Base-by-base conservation (phyloP, 1,140 invertebrate genomes). In the Ctenoplectra terminalis region DNA sequence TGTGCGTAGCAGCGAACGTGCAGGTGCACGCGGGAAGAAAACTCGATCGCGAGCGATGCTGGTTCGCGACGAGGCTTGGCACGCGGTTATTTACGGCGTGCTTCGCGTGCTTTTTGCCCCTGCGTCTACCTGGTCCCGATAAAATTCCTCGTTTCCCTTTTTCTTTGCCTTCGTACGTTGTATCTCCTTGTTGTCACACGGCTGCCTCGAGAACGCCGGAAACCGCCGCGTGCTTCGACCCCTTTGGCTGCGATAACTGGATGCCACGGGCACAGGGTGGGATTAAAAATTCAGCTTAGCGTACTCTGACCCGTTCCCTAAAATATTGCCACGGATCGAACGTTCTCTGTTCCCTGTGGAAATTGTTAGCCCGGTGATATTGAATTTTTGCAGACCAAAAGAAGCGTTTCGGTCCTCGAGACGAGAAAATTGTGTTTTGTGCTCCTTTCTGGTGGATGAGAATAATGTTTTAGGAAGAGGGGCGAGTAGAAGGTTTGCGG, bases 41-140 rank as follows among this genome's bases (percentile, higher is more conserved):
- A 67, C 54, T 76, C 73, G 69, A 86, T 77, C 46, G 79, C 67
- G 56, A 78, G 54, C 73, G 29, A 48, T 23, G 48, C 58, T 64
- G 34, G 7, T 34, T 48, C 66, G 56, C 13, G 26, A 29, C n/a
- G 31, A 75, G 64, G 26, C 67, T 73, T 61, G 31, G 34, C 66
- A 58, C 48, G 83, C 63, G 67, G 74, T 86, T 86, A 86, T 86
- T 86, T 86, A 86, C 73, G 85, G 69, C 74, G 84, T 70, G 74
- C 61, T 34, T 85, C 60, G 79, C 79, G 72, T 77, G 79, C 84
- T 82, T 86, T 80, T 86, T 76, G 40, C 69, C 52, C 61, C 31
- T 69, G 61, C 37, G 67, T 72, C 50, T 56, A 82, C 56, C 78
- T 48, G 17, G 50, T 34, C 34, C 15, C 74, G 83, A 86, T 86